Percentiles rank a stretch among this genome's conserved stretches.
These are phyloP conservation scores for Bryconaethiops microstoma DNA, from an alignment of 2,797 vertebrate species.

Conservation along the genomic window DNA sequence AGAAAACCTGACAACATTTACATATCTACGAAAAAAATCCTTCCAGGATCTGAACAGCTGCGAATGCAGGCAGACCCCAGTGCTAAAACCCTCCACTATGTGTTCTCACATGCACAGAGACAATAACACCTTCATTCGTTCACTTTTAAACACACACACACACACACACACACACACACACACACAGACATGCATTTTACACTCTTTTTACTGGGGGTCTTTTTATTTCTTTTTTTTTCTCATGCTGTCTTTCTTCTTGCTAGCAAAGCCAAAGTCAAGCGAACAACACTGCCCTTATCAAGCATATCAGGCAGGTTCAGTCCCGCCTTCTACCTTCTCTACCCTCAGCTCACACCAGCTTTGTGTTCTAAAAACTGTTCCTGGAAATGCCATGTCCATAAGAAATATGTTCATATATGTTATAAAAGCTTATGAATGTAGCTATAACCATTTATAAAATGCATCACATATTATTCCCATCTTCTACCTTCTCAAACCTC, in stretches of 20 bases:
- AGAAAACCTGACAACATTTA: background rate
- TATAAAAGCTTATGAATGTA: too few relatives aligned
- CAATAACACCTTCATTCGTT: conserved; percentile 43
- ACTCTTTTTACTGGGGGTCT: background rate
- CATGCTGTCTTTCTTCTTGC: too few relatives aligned
- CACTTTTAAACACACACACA: background rate
- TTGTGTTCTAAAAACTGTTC: background rate
- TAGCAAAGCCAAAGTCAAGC: background rate
- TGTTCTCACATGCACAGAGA: background rate
- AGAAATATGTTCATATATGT: too few relatives aligned
- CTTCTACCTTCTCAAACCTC: too few relatives aligned
- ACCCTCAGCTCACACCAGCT: background rate
- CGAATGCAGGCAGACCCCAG: background rate
- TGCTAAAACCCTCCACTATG: background rate
- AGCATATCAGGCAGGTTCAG: background rate
- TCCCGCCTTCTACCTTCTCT: background rate
- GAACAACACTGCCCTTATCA: background rate
- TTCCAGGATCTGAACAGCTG: background rate
- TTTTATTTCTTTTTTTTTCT: background rate
- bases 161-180: background rate
- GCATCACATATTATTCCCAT: too few relatives aligned
- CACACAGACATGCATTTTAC: background rate
- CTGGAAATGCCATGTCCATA: too few relatives aligned
- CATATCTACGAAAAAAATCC: background rate
- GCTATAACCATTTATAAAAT: too few relatives aligned